Evolutionary conservation across 1,140 invertebrate species (phyloP).

Genomic region (Hycleus cichorii): DNA sequence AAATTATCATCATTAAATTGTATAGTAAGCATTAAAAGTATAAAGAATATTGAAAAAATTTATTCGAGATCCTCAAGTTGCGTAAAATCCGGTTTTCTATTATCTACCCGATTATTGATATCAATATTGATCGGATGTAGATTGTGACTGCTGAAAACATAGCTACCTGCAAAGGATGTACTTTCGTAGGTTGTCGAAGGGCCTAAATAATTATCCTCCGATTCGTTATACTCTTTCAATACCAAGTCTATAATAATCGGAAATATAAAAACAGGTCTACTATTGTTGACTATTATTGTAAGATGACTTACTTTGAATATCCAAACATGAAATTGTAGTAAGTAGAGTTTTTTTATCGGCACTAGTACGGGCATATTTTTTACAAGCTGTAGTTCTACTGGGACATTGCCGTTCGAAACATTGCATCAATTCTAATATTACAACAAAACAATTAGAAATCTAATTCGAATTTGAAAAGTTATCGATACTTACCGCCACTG

Average conservation of each 20-base stretch:
- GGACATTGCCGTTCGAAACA: slow-evolving; percentile 26
- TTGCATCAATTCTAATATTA: neutral
- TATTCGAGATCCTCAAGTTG: neutral
- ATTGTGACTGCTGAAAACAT: neutral
- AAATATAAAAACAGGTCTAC: neutral
- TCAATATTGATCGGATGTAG: neutral
- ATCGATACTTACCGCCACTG: neutral
- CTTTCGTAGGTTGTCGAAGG: neutral
- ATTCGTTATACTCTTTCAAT: slow-evolving; percentile 1
- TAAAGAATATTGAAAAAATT: neutral
- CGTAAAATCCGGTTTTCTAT: neutral
- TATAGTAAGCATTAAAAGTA: no score
- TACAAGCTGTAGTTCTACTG: slow-evolving; percentile 19
- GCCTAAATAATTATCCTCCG: slow-evolving; percentile 1
- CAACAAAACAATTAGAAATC: neutral
- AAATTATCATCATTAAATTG: no score
- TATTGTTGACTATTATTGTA: neutral
- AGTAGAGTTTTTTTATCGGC: slow-evolving; percentile 15
- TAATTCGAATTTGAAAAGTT: neutral
- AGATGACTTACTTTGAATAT: slow-evolving; percentile 11
- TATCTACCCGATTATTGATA: slow-evolving; percentile 1
- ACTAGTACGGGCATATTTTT: slow-evolving; percentile 19
- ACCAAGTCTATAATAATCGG: neutral
- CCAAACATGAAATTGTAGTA: slow-evolving; percentile 24
- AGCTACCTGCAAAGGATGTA: slow-evolving; percentile 8